A percentile compares a stretch with the other conserved stretches of the same genome.
Conservation (phyloP, 2,888 invertebrate genomes). For the Charanyca ferruginea region DNA sequence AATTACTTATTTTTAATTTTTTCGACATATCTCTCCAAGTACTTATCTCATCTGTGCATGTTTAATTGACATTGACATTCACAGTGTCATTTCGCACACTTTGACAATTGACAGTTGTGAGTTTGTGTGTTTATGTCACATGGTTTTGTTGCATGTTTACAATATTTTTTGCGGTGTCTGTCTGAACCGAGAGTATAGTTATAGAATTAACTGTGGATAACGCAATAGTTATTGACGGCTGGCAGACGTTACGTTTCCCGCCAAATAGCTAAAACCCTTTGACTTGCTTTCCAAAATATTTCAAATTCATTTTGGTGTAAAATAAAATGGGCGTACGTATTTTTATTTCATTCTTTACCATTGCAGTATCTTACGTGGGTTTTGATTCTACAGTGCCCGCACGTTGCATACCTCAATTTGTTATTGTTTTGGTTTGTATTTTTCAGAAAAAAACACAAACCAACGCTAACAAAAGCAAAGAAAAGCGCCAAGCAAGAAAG, state of each 20-base stretch:
- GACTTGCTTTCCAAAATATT: not conserved
- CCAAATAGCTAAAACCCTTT: not conserved
- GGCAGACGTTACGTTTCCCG: not conserved
- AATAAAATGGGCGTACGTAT: constrained; percentile 74
- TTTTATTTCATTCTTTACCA: not conserved
- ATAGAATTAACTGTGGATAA: not conserved
- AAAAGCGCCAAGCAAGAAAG: constrained; percentile 92
- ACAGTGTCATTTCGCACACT: no score
- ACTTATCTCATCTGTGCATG: no score
- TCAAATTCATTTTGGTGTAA: not conserved
- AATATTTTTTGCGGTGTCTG: no score
- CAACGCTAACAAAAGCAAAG: constrained; percentile 90
- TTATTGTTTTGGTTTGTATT: constrained; percentile 20
- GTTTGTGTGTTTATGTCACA: constrained; percentile 14
- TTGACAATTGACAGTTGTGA: no score
- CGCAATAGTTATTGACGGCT: not conserved
- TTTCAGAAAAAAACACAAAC: constrained; percentile 88
- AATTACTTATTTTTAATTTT: no score
- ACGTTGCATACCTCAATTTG: constrained; percentile 1
- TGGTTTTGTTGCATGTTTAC: not conserved
- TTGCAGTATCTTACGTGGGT: constrained; percentile 16
- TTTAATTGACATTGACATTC: no score
- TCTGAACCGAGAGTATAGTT: no score
- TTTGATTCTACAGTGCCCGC: not conserved
- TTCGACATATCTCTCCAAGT: no score